A percentile compares a stretch with the other conserved stretches of the same genome.
Evolutionary conservation across 2,888 invertebrate species (phyloP).

Genomic region (Tenthredo notha): DNA sequence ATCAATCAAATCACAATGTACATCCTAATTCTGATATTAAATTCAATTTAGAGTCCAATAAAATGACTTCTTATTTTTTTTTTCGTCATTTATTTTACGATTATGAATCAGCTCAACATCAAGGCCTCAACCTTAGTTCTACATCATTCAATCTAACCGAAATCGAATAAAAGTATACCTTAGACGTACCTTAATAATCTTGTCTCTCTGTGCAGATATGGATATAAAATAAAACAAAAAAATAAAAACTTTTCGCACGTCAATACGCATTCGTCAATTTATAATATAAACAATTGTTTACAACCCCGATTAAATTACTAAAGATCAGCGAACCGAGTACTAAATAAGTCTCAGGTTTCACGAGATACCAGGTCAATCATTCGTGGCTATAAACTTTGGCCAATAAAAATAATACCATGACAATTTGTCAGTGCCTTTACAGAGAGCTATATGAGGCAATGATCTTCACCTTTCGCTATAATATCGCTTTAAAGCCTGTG

Average conservation of each 20-base stretch:
- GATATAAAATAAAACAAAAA: too few species aligned
- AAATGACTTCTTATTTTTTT: background rate
- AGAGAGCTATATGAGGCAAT: slow-evolving; percentile 13
- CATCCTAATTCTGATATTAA: background rate
- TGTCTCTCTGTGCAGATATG: background rate
- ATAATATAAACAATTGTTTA: slow-evolving; percentile 42
- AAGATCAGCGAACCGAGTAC: slow-evolving; percentile 39
- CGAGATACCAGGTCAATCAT: slow-evolving; percentile 41
- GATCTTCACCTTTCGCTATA: slow-evolving; percentile 30
- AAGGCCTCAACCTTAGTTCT: slow-evolving; percentile 32
- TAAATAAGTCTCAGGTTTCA: slow-evolving; percentile 42
- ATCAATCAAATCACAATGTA: background rate
- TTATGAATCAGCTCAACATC: slow-evolving; percentile 14
- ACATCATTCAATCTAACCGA: background rate
- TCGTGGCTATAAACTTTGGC: background rate
- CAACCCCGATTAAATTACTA: slow-evolving; percentile 40
- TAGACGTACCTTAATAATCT: slow-evolving; percentile 13
- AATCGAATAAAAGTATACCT: background rate
- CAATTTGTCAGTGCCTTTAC: slow-evolving; percentile 27
- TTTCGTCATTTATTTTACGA: background rate
- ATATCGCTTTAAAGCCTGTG: background rate
- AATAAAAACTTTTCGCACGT: slow-evolving; percentile 23
- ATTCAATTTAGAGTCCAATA: slow-evolving; percentile 4
- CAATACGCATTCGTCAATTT: slow-evolving; percentile 40
- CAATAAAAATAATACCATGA: slow-evolving; percentile 18